These are phyloP conservation scores for Cosmopolites sordidus DNA, from an alignment of 2,888 invertebrate genomes.

Conservation along the genomic window DNA sequence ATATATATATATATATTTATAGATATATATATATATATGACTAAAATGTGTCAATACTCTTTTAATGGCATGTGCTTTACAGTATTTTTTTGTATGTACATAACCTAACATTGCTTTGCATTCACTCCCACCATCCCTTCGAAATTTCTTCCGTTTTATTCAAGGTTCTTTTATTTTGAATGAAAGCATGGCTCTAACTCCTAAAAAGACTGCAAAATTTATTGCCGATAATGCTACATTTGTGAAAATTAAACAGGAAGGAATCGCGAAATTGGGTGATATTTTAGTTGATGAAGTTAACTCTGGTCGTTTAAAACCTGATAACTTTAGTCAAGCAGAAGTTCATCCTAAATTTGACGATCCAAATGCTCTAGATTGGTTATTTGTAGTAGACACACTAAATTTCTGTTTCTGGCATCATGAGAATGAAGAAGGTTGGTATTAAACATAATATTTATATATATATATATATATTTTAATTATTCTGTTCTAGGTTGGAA, in stretches of 20 bases:
- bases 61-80: too few species aligned
- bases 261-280: constrained; percentile 62
- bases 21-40: too few species aligned
- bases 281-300: constrained; percentile 60
- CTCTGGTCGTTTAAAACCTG: constrained; percentile 57
- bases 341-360: constrained; percentile 69
- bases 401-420: constrained; percentile 94
- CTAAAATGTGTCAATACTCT: too few species aligned
- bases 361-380: constrained; percentile 74
- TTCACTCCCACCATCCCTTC: too few species aligned
- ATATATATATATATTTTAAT: constrained; percentile 1
- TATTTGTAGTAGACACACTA: constrained; percentile 86
- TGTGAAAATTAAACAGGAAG: constrained; percentile 63
- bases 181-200: constrained; percentile 54
- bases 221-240: constrained; percentile 66
- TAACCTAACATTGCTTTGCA: too few species aligned
- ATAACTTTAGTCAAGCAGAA: constrained; percentile 66
- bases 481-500: constrained; percentile 49
- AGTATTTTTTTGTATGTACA: too few species aligned
- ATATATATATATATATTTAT: too few species aligned
- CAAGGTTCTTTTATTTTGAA: too few species aligned
- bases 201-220: constrained; percentile 68
- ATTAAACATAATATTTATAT: not conserved
- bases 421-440: constrained; percentile 46
- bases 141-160: too few species aligned